phyloP scores from a whole-genome alignment of 1,140 invertebrate species.

The Gonatopus flavifemur region DNA sequence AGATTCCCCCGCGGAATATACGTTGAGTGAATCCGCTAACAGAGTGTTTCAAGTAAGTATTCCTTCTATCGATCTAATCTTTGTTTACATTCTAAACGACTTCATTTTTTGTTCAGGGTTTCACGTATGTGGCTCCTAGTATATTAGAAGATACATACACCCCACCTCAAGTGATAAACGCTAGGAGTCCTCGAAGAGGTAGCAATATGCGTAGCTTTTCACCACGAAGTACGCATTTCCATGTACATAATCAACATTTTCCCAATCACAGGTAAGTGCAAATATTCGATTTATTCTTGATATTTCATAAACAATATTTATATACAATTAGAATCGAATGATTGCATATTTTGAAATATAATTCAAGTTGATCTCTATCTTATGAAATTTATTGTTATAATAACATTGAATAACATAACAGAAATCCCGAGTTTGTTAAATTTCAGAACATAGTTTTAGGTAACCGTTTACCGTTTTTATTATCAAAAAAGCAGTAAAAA shows the following conservation, averaged over 20 bases:
- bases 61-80: too few relatives aligned
- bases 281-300: constrained; percentile 2
- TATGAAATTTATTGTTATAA: too few relatives aligned
- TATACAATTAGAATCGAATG: not conserved
- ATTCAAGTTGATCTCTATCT: too few relatives aligned
- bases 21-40: constrained; percentile 93
- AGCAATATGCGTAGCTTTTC: constrained; percentile 40
- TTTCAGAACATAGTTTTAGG: too few relatives aligned
- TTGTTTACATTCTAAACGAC: too few relatives aligned
- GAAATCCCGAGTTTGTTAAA: too few relatives aligned
- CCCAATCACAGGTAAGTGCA: constrained; percentile 41
- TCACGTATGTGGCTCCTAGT: constrained; percentile 97
- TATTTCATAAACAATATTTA: not conserved
- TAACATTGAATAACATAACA: too few relatives aligned
- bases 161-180: constrained; percentile 67
- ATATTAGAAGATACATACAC: constrained; percentile 89
- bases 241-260: constrained; percentile 39
- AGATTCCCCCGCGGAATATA: constrained; percentile 95
- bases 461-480: too few relatives aligned
- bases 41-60: constrained; percentile 85
- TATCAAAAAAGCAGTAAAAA: too few relatives aligned
- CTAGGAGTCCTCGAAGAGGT: constrained; percentile 69
- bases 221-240: constrained; percentile 38
- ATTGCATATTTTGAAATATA: not conserved
- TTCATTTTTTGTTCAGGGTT: constrained; percentile 71